Conservation (phyloP, 2,113 vertebrate species). For the Dipodomys spectabilis region DNA sequence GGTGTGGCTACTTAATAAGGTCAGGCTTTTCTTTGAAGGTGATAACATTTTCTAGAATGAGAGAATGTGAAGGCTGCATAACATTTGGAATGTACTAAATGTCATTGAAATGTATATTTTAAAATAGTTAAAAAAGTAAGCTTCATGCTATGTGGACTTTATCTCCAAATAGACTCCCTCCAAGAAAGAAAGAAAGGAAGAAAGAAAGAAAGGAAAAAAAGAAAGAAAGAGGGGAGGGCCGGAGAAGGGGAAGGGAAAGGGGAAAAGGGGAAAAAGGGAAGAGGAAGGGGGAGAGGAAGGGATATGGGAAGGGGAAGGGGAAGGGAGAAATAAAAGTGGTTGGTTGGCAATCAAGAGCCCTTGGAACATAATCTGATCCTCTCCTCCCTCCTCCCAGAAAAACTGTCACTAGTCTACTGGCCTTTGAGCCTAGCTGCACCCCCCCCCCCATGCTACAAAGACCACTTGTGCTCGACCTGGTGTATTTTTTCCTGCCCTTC, state of each 20-base stretch:
- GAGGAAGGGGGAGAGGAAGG: too few relatives aligned
- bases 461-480: neutral
- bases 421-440: neutral
- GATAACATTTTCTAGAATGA: constrained; percentile 30
- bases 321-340: too few relatives aligned
- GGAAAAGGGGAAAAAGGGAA: too few relatives aligned
- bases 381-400: neutral
- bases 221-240: neutral
- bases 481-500: neutral
- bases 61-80: neutral
- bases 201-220: neutral
- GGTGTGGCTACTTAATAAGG: neutral
- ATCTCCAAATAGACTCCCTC: neutral
- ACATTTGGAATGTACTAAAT: neutral
- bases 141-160: neutral
- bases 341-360: too few relatives aligned
- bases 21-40: neutral
- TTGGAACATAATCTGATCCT: neutral
- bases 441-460: neutral
- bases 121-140: constrained; percentile 17
- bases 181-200: neutral
- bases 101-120: neutral
- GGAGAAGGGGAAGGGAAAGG: too few relatives aligned
- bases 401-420: neutral
- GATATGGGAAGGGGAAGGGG: too few relatives aligned